Base-by-base conservation (phyloP, 2,888 invertebrate species). In the Eumacrocentrus americanus region DNA sequence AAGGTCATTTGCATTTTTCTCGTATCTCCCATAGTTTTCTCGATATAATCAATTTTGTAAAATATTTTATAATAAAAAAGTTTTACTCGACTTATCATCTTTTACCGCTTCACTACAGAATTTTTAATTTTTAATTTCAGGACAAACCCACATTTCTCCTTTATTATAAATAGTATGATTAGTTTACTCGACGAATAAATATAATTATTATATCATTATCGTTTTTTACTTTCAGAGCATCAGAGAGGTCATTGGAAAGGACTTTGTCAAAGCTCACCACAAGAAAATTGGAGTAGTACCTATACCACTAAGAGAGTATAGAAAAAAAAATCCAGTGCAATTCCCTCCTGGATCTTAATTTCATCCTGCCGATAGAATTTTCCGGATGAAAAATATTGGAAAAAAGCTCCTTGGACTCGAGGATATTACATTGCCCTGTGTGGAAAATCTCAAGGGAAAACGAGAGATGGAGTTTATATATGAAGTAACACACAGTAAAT, bases 311-410 rank as follows among this genome's bases (percentile, higher is more conserved):
- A 18, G 50, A 58, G 63, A 58, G 38, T 56, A 50, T 38, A 54
- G 9, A 51, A 56, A 60, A 20, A 11, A 34, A 3, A 53, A 40
- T 50, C 37, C 7, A 44, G 42, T 42, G 18, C 48, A 46, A 52
- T 48, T 40, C 46, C 40, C 42, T 29, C 48, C 55, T 51, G 60
- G 37, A 37, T 65, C 69, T 69, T 71, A 69, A 72, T 71, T 68
- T 70, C 67, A 70, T 70, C 64, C 63, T 58, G 42, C 14, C 61
- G 64, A 69, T 65, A 63, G 65, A 67, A 69, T 68, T 68, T 62
- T 48, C 56, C 54, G 58, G 48, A 64, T 61, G 60, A 65, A 65
- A 67, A 65, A 65, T 67, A 67, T 67, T 59, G 62, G 61, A 57
- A 61, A 62, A 62, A 52, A 47, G 46, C 35, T 14, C 18, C 7